Base-by-base conservation (phyloP, 1,140 invertebrate genomes). In the Dendrolimus kikuchii region DNA sequence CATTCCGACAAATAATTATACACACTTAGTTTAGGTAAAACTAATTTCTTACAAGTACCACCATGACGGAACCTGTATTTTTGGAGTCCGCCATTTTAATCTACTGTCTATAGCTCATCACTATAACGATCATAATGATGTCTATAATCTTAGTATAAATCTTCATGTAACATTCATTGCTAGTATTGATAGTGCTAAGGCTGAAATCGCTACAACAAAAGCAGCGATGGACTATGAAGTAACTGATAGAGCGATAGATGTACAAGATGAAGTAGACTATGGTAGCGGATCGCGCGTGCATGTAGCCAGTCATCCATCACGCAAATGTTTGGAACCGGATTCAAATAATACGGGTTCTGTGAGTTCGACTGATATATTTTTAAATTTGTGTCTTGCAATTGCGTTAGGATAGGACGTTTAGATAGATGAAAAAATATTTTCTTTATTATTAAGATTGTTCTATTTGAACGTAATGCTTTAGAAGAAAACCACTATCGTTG, bases 241-340 rank as follows among this genome's bases (percentile, higher is more conserved):
- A 48, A 7, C 37, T 40, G 48, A 36, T 46, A 42, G 10, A 46
- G 40, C 43, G 46, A 36, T 45, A n/a, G 40, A 59, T 53, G 51
- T 55, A 39, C 2, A 6, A 49, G 41, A 49, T 60, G 8, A 44
- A 54, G 8, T 49, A 23, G 42, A 38, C 47, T 60, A 38, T 42
- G 23, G 49, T 49, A 47, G 58, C 60, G 50, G 47, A 59, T 55
- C 40, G 62, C 66, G 69, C 71, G 68, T 74, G 75, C 75, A 70
- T 68, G 62, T 68, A 65, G 57, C 57, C 69, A 69, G 70, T 75
- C 74, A 81, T 80, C 72, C 80, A 78, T 81, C 77, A 83, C 77
- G 76, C 76, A 66, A 81, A 83, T 73, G 79, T 68, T 73, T 52
- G 54, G 50, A 83, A 83, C 80, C 80, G 80, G 80, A 79, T 81